These are phyloP conservation scores for Sorex fumeus DNA, from an alignment of 2,113 vertebrate genomes.

Conservation along the genomic window DNA sequence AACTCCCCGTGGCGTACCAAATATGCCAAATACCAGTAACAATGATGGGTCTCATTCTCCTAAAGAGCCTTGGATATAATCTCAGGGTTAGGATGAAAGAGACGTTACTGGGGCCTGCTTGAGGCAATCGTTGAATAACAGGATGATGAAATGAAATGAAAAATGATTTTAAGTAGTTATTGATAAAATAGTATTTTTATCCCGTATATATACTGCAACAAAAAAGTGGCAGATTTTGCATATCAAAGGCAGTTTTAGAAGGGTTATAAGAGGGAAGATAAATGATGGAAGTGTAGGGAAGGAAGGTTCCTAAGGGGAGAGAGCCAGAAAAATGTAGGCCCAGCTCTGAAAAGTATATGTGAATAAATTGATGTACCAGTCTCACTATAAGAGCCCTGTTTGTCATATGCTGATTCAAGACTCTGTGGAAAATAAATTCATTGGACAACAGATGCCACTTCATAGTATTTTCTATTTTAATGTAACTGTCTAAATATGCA, in stretches of 20 bases:
- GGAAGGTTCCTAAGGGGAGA: neutral
- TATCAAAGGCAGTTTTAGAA: conserved; percentile 7
- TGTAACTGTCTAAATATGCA: conserved; percentile 17
- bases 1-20: too few species aligned
- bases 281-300: neutral
- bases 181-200: conserved; percentile 41
- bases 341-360: neutral
- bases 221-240: neutral
- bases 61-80: too few species aligned
- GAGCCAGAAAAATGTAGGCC: neutral
- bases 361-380: conserved; percentile 9
- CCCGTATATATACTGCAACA: neutral
- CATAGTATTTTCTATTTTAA: conserved; percentile 8
- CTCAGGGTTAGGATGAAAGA: too few species aligned
- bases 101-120: too few species aligned
- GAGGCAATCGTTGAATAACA: too few species aligned
- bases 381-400: neutral
- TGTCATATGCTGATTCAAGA: neutral
- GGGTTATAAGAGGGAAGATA: neutral
- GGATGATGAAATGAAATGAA: too few species aligned
- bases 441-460: conserved; percentile 24
- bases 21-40: too few species aligned
- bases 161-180: too few species aligned
- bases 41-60: too few species aligned
- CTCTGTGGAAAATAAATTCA: conserved; percentile 31